Percentiles rank a stretch among this genome's conserved stretches.
Conservation (phyloP, 2,113 vertebrate species). For the Pelobates fuscus region DNA sequence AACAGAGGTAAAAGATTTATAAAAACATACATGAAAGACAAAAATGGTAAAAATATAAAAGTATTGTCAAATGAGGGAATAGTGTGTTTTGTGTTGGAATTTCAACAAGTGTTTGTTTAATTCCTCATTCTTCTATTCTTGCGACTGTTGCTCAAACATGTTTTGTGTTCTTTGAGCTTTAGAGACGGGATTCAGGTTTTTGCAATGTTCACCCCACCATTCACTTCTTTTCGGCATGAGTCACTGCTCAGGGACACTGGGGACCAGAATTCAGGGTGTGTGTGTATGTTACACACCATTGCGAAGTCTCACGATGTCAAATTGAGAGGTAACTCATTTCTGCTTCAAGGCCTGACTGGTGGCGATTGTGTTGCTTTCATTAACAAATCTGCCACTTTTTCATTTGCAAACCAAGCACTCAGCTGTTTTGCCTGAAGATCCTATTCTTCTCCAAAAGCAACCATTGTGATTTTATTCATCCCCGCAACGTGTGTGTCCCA, state of each 20-base stretch:
- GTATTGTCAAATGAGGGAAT: background rate
- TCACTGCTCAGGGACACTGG: slow-evolving; percentile 4
- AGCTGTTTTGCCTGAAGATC: slow-evolving; percentile 3
- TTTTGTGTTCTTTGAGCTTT: background rate
- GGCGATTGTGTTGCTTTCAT: background rate
- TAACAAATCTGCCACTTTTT: slow-evolving; percentile 20
- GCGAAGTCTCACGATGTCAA: slow-evolving; percentile 7
- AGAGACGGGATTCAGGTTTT: background rate
- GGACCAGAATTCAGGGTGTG: slow-evolving; percentile 17
- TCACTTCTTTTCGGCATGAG: slow-evolving; percentile 18
- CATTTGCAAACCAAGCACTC: slow-evolving; percentile 8
- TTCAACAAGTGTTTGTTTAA: background rate
- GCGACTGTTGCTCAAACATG: background rate
- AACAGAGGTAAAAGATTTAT: background rate
- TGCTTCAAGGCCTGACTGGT: background rate
- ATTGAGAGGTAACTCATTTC: slow-evolving; percentile 34
- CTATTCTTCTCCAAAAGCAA: slow-evolving; percentile 12
- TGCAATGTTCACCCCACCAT: slow-evolving; percentile 23
- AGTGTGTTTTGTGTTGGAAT: background rate
- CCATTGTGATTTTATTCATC: slow-evolving; percentile 19
- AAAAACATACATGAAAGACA: background rate
- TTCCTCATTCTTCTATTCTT: background rate
- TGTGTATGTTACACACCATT: background rate
- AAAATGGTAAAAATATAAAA: background rate
- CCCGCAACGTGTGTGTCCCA: slow-evolving; percentile 23